These are phyloP conservation scores for Galago senegalensis DNA, from an alignment of 2,797 vertebrate genomes.

Conservation along the genomic window DNA sequence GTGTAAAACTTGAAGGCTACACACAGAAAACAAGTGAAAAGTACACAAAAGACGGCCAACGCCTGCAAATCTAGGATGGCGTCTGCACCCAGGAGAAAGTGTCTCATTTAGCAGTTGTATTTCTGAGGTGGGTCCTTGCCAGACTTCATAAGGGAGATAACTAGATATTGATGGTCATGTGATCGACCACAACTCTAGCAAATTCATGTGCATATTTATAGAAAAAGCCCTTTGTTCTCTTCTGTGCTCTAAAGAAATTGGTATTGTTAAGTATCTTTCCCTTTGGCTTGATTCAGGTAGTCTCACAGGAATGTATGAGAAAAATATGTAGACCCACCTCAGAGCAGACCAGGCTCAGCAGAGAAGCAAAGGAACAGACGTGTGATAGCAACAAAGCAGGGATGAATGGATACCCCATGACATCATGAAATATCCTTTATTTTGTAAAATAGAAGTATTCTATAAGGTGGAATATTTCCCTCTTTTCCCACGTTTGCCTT, in stretches of 20 bases:
- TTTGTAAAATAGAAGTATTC: constrained; percentile 63
- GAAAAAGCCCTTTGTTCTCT: not conserved
- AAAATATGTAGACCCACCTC: constrained; percentile 73
- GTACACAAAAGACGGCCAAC: not conserved
- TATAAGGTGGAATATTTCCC: not conserved
- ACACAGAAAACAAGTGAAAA: constrained; percentile 63
- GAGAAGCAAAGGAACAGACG: constrained; percentile 63
- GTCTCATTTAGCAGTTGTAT: not conserved
- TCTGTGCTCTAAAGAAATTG: constrained; percentile 39
- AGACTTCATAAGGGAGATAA: not conserved
- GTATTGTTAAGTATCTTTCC: constrained; percentile 24
- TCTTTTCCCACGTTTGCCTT: not conserved
- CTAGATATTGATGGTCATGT: not conserved
- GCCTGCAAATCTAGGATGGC: not conserved
- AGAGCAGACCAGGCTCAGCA: constrained; percentile 52
- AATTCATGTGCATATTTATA: not conserved
- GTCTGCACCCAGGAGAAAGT: not conserved
- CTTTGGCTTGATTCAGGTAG: constrained; percentile 45
- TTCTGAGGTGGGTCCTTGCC: not conserved
- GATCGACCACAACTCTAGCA: not conserved
- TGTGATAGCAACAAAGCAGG: constrained; percentile 64
- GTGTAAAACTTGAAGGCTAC: constrained; percentile 10
- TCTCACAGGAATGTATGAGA: constrained; percentile 73
- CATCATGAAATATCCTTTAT: constrained; percentile 78
- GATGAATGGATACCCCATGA: constrained; percentile 77